Conservation (phyloP, 2,113 vertebrate species). For the Albula glossodonta region DNA sequence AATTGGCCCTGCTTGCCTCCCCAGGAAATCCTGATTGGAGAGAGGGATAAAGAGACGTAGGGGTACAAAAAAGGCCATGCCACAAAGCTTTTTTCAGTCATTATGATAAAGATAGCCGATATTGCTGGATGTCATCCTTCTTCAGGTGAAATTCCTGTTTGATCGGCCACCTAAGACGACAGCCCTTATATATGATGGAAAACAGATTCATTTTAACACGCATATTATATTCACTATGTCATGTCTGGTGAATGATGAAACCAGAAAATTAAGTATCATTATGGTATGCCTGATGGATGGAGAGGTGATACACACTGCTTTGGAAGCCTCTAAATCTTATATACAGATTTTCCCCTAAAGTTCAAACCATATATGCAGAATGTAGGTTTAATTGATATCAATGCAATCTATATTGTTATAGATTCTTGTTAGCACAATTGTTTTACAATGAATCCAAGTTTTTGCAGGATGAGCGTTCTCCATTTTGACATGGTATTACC, state of each 20-base stretch:
- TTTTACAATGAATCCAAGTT: conserved; percentile 11
- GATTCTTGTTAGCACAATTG: background rate
- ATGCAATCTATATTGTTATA: too few relatives aligned
- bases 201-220: conserved; percentile 54
- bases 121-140: conserved; percentile 71
- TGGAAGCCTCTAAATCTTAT: too few relatives aligned
- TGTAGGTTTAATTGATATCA: too few relatives aligned
- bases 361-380: too few relatives aligned
- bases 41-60: conserved; percentile 58
- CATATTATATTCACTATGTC: background rate
- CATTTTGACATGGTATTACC: conserved; percentile 24
- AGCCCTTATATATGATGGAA: conserved; percentile 55
- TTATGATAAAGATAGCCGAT: conserved; percentile 78
- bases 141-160: conserved; percentile 57
- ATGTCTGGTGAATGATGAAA: too few relatives aligned
- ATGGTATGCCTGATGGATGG: too few relatives aligned
- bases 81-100: conserved; percentile 70
- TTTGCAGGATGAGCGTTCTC: conserved; percentile 7
- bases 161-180: conserved; percentile 64
- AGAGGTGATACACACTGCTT: too few relatives aligned
- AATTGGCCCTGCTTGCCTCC: conserved; percentile 68
- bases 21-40: conserved; percentile 77
- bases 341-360: too few relatives aligned
- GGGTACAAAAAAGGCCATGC: conserved; percentile 54
- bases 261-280: too few relatives aligned